Evolutionary conservation across 1,140 invertebrate species (phyloP), one percentile per base, ranked within the genome.

Genomic region (Drosophila melanica): DNA sequence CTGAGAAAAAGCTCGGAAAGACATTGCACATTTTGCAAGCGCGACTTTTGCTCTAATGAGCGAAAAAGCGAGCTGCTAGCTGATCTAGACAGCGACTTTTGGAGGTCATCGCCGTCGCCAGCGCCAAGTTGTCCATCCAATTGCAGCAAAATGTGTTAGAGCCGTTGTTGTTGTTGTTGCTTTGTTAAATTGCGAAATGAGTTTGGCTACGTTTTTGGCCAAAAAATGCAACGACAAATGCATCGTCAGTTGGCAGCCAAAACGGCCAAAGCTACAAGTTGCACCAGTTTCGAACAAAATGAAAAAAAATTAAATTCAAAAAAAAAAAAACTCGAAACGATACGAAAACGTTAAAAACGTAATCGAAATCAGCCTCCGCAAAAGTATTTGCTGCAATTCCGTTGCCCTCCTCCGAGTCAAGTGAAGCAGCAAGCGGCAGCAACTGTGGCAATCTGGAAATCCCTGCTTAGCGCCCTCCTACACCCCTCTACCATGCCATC

Each of bases 41-140:
- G 39, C 37, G 50, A 63, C 67, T 63, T 63, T 63, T 74, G 64
- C 70, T 77, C 75, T 77, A 77, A 77, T 77, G 70, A 77, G 65
- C 70, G 50, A 41, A 50, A 54, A 54, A 39, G 33, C 58, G 30
- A 69, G 39, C 58, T 44, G 51, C 35, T 27, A 69, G 62, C 57
- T 76, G 64, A 73, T 76, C 70, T 72, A 72, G 69, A 72, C 69
- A 68, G 64, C 70, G 16, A 48, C 47, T 64, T 77, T 77, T 77
- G 75, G 75, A 77, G 75, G 75, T 77, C 75, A 77, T 51, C 75
- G 64, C 41, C 42, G 41, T 58, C 27, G 55, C 4, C 51, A 54
- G 66, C 74, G 69, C 62, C 62, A 76, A 73, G 41, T 47, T 73
- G 69, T 76, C 74, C 74, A 76, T 76, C 75, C 75, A 77, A 77